Evolutionary conservation across 1,140 invertebrate species (phyloP).

Genomic region (Drosophila rhopaloa): DNA sequence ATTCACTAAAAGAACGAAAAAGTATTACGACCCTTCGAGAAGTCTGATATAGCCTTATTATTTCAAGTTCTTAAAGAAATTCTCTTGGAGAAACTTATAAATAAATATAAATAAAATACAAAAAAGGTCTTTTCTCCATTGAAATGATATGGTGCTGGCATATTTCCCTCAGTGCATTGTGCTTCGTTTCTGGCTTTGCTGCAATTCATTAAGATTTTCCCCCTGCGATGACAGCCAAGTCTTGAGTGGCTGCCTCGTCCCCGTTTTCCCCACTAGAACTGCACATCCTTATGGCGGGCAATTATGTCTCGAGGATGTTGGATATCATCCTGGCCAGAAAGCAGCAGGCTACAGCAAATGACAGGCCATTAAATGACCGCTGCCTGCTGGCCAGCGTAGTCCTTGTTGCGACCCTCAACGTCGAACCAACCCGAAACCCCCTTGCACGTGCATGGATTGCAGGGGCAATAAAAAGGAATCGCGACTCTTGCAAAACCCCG

Average conservation of each 20-base stretch:
- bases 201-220: constrained; percentile 73
- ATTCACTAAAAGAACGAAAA: too few relatives aligned
- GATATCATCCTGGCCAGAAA: constrained; percentile 24
- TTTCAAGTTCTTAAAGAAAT: too few relatives aligned
- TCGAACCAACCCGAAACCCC: background rate
- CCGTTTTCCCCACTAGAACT: background rate
- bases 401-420: background rate
- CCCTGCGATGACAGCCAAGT: constrained; percentile 15
- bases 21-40: too few relatives aligned
- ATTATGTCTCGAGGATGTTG: constrained; percentile 24
- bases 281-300: constrained; percentile 1
- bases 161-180: constrained; percentile 3
- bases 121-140: too few relatives aligned
- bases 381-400: constrained; percentile 7
- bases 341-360: constrained; percentile 27
- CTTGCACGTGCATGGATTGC: constrained; percentile 39
- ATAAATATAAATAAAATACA: too few relatives aligned
- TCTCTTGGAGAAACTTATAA: too few relatives aligned
- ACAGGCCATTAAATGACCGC: constrained; percentile 42
- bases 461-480: constrained; percentile 25
- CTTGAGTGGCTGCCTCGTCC: constrained; percentile 29
- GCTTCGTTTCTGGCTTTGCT: constrained; percentile 20
- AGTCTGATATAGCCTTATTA: too few relatives aligned
- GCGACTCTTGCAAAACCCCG: constrained; percentile 27
- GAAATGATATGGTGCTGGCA: too few relatives aligned